Percentiles rank a stretch among this genome's conserved stretches.
Evolutionary conservation across 2,888 invertebrate species (phyloP).

Genomic region (Smittia aterrima): DNA sequence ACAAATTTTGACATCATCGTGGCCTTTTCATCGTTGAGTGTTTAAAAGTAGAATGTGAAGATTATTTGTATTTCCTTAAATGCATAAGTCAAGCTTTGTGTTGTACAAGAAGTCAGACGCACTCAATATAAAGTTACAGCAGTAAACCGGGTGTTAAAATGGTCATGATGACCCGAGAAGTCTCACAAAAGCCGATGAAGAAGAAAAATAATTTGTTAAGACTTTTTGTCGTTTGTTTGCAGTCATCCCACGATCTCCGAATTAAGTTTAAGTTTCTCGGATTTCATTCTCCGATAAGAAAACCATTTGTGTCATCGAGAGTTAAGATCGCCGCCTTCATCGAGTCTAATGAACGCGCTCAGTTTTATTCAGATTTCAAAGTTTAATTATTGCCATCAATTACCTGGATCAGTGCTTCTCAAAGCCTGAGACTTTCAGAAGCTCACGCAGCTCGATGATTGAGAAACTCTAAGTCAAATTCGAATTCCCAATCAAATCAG

Average conservation of each 20-base stretch:
- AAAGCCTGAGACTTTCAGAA: too few relatives aligned
- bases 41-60: not conserved
- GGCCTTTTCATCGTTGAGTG: not conserved
- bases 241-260: not conserved
- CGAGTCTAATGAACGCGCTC: too few relatives aligned
- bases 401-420: not conserved
- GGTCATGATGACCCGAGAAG: not conserved
- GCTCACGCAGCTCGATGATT: too few relatives aligned
- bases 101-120: not conserved
- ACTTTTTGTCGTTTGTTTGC: not conserved
- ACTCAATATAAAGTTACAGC: not conserved
- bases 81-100: not conserved
- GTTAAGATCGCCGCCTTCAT: too few relatives aligned
- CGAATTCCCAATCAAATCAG: conserved; percentile 5
- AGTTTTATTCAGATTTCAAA: not conserved
- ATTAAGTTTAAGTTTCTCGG: not conserved
- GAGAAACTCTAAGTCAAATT: not conserved
- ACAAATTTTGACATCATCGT: not conserved
- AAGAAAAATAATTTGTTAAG: not conserved
- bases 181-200: not conserved
- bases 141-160: conserved; percentile 5
- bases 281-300: not conserved
- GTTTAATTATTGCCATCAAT: conserved; percentile 33
- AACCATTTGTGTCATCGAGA: too few relatives aligned
- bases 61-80: not conserved